Evolutionary conservation across 1,140 invertebrate genomes (phyloP), one percentile per base, ranked within the genome.

Genomic region (Meloidogyne floridensis): DNA sequence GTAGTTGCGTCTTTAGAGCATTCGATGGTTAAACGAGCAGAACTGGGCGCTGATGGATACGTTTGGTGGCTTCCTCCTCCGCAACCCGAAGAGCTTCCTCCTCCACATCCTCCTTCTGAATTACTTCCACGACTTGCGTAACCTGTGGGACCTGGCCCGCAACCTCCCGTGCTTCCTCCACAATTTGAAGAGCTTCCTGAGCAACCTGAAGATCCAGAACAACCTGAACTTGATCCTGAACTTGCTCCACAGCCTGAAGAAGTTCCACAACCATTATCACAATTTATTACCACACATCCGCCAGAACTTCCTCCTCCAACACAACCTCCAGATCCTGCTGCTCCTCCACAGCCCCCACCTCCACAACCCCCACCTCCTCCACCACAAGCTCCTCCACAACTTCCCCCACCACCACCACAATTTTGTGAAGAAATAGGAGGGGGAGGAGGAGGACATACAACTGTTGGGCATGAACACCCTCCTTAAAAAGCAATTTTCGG

Each of bases 401-500:
- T 13, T 13, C 42, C 42, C 0, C 32, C 32, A 1, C 32, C 32
- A 32, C 32, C 32, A 32, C 32, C 32, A 75, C 75, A 32, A 42
- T 54, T 71, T 71, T 47, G 18, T 13, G n/a, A 18, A 15, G 18
- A 18, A 18, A 78, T 15, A 4, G 65, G 13, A 59, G 7, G 56
- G 18, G 47, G 77, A 5, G 77, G 18, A 10, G 77, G 65, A 79
- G 77, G 77, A 43, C 77, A 79, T 2, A 71, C 77, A 43, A 65
- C n/a, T 5, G 59, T 65, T 65, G 77, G 77, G 15, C 77, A 79
- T 3, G 77, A 79, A 79, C 77, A 79, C 1, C 77, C 77, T 6
- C 59, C 59, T n/a, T 65, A 65, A n/a, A 65, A 59, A 59, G 5
- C 6, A 0, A 9, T n/a, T 18, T 65, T 65, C 2, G 10, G 2